Conservation (phyloP, 2,113 vertebrate species). For the Bos javanicus region DNA sequence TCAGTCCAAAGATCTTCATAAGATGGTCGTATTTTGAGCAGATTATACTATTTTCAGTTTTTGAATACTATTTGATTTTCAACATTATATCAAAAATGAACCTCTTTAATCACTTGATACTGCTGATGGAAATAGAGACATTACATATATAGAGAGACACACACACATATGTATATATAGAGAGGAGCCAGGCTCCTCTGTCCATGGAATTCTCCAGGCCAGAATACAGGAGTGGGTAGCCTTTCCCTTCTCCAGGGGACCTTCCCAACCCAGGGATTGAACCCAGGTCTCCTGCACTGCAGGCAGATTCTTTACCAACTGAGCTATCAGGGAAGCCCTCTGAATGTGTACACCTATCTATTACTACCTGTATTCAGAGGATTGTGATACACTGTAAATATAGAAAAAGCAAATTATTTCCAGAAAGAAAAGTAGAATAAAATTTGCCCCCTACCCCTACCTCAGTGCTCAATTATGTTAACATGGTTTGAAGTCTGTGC, state of each 20-base stretch:
- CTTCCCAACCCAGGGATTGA: neutral
- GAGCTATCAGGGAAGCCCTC: neutral
- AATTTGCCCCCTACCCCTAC: neutral
- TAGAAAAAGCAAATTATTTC: neutral
- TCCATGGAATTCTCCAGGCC: neutral
- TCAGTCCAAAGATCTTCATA: neutral
- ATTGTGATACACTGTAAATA: neutral
- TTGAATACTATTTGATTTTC: neutral
- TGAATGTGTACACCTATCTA: neutral
- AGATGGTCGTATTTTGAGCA: neutral
- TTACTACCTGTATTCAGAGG: neutral
- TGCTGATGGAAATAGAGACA: neutral
- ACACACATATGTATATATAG: rapidly evolving
- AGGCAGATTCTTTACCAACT: neutral
- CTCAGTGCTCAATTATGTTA: neutral
- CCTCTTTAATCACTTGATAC: neutral
- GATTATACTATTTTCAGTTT: neutral
- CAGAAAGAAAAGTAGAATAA: neutral
- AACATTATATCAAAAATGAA: neutral
- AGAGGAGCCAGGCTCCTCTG: neutral
- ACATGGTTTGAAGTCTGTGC: conserved; percentile 44
- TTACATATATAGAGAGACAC: neutral
- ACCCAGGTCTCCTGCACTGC: neutral
- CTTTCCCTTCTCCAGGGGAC: neutral
- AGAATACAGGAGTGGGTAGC: neutral